phyloP scores from a whole-genome alignment of 2,797 vertebrate genomes.

The Gadopsis bispinosus region DNA sequence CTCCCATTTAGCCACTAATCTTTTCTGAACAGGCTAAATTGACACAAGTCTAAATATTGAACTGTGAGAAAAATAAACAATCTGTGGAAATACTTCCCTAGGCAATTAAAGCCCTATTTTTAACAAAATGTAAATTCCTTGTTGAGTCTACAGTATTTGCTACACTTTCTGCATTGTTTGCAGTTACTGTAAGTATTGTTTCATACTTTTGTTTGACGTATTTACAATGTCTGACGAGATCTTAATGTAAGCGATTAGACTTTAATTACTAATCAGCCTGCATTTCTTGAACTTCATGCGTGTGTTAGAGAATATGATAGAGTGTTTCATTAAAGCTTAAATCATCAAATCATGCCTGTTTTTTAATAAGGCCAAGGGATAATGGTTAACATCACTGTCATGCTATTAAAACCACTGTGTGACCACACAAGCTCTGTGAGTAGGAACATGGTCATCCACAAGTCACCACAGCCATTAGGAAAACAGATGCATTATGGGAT shows the following conservation, averaged over 20 bases:
- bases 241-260: slow-evolving; percentile 11
- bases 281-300: slow-evolving; percentile 3
- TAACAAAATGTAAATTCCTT: slow-evolving; percentile 1
- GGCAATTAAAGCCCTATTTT: background rate
- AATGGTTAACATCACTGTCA: slow-evolving; percentile 62
- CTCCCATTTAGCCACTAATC: slow-evolving; percentile 9
- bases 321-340: slow-evolving; percentile 64
- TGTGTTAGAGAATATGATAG: slow-evolving; percentile 29
- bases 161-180: slow-evolving; percentile 23
- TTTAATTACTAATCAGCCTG: slow-evolving; percentile 10
- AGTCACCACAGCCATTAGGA: slow-evolving; percentile 52
- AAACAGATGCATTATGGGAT: slow-evolving; percentile 60
- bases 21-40: slow-evolving; percentile 18
- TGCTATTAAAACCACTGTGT: slow-evolving; percentile 61
- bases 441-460: slow-evolving; percentile 58
- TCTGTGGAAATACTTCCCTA: slow-evolving; percentile 8
- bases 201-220: slow-evolving; percentile 10
- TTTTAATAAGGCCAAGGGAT: slow-evolving; percentile 51
- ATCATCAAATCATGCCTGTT: slow-evolving; percentile 38
- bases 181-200: slow-evolving; percentile 1
- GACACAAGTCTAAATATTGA: slow-evolving; percentile 29
- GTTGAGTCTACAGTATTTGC: slow-evolving; percentile 25
- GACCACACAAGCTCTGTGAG: slow-evolving; percentile 61
- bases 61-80: slow-evolving; percentile 41
- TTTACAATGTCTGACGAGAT: slow-evolving; percentile 11